Evolutionary conservation across 2,888 invertebrate species (phyloP), one percentile per base, ranked within the genome.

Genomic region (Tridacna gigas): DNA sequence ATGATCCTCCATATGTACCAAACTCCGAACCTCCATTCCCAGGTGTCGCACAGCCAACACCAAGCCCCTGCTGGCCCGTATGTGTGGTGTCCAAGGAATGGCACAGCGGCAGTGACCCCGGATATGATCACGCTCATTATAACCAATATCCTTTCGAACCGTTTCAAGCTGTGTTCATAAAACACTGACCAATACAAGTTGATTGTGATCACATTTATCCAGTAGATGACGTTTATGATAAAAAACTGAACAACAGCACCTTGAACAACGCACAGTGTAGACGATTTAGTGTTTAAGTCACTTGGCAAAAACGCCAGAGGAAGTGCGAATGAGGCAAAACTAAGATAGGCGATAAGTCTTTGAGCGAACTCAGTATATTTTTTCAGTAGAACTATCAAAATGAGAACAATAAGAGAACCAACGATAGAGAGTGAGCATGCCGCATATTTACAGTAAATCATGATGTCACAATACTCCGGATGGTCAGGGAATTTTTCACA

Each of bases 1-100:
- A 77, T 13, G 1, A 79, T 56, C 56, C 74, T 63, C 84, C 84
- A 84, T 0, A 81, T 81, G 28, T 84, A 84, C 84, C 84, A 84
- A 9, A 79, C 61, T 4, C 80, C 81, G 48, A 81, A 84, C 22
- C 84, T 48, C 84, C 84, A 84, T 15, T 28, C 76, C 60, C 73
- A 60, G 13, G 45, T 63, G 22, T 81, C 79, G n/a, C 28, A 74
- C 15, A 84, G 63, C 84, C 84, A 84, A 47, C 84, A 84, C 81
- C 81, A 84, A 0, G 71, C 73, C 7, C 81, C 84, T 3, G 84
- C 81, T 0, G 84, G 84, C 11, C 76, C 81, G 48, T 84, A 84
- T 12, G 66, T 79, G 48, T 77, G 73, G 25, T 73, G 12, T 4
- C 67, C 84, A 9, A 76, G 15, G 26, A 84, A 81, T 12, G 84